A percentile compares a stretch with the other conserved stretches of the same genome.
Conservation (phyloP, 2,888 invertebrate genomes). For the Synanthedon tipuliformis region DNA sequence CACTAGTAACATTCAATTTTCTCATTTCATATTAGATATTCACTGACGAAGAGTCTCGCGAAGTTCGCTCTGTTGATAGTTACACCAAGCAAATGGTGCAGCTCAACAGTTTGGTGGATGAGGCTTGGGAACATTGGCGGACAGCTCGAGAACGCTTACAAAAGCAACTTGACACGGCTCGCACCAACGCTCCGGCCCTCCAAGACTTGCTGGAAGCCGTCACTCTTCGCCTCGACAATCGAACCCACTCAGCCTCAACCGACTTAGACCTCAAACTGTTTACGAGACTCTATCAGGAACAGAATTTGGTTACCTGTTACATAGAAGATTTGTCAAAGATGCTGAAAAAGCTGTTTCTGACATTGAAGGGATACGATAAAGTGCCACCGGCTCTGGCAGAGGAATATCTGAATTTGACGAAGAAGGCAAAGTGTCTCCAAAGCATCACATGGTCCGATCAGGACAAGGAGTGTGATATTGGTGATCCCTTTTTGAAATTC, state of each 20-base stretch:
- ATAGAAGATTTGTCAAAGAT: conserved; percentile 63
- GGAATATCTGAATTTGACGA: conserved; percentile 71
- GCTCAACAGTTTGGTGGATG: conserved; percentile 38
- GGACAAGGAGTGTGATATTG: conserved; percentile 24
- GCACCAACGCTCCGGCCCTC: conserved; percentile 32
- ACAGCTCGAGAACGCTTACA: conserved; percentile 31
- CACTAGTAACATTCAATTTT: background rate
- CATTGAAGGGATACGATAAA: conserved; percentile 70
- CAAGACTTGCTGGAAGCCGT: conserved; percentile 32
- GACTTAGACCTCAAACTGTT: conserved; percentile 38
- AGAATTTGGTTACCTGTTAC: conserved; percentile 60
- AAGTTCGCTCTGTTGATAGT: conserved; percentile 46
- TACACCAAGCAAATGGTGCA: conserved; percentile 39
- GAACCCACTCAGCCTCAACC: conserved; percentile 49
- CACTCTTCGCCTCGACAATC: conserved; percentile 35
- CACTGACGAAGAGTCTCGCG: conserved; percentile 50
- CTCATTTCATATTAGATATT: conserved; percentile 30
- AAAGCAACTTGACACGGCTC: conserved; percentile 27
- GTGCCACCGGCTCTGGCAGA: conserved; percentile 66
- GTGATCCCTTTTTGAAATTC: conserved; percentile 36
- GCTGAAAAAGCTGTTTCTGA: conserved; percentile 69
- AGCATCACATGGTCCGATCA: conserved; percentile 73
- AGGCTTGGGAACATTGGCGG: conserved; percentile 38
- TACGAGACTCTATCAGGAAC: conserved; percentile 58
- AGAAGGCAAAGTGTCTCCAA: conserved; percentile 69